Conservation (phyloP, 2,888 invertebrate species). For the Diogma glabrata region DNA sequence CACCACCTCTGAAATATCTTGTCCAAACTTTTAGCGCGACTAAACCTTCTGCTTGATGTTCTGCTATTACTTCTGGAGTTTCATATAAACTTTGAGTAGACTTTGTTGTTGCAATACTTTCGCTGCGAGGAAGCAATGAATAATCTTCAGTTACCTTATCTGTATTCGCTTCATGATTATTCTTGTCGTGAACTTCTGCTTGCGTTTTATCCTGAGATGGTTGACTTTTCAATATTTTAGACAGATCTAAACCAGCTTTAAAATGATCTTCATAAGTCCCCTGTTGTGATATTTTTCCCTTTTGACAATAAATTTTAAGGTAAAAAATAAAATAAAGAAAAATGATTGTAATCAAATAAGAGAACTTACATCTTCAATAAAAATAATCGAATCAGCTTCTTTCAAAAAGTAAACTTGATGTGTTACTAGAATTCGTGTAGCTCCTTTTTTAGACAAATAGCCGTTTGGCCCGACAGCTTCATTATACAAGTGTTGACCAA, state of each 20-base stretch:
- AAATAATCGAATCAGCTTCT: constrained; percentile 43
- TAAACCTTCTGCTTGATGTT: constrained; percentile 36
- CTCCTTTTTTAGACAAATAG: constrained; percentile 38
- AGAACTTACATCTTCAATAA: constrained; percentile 48
- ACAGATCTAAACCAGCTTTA: constrained; percentile 42
- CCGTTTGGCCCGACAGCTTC: constrained; percentile 46
- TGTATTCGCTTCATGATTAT: too few species aligned
- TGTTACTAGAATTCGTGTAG: constrained; percentile 59
- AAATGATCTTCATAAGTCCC: constrained; percentile 42
- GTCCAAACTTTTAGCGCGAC: constrained; percentile 35
- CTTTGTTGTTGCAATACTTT: too few species aligned
- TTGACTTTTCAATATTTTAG: constrained; percentile 39
- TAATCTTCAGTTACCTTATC: too few species aligned
- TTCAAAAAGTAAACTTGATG: constrained; percentile 62
- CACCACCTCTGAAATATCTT: constrained; percentile 40
- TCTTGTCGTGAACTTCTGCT: constrained; percentile 24
- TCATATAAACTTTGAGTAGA: constrained; percentile 8
- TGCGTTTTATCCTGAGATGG: too few species aligned
- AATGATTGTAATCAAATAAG: constrained; percentile 19
- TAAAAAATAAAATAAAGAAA: constrained; percentile 19
- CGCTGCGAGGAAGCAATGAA: too few species aligned
- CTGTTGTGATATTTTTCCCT: constrained; percentile 39
- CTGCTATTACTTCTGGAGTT: constrained; percentile 28
- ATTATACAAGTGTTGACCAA: constrained; percentile 56
- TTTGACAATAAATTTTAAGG: constrained; percentile 15